Percentiles rank a stretch among this genome's conserved stretches.
Conservation (phyloP, 2,888 invertebrate species). For the Idaea dimidiata region DNA sequence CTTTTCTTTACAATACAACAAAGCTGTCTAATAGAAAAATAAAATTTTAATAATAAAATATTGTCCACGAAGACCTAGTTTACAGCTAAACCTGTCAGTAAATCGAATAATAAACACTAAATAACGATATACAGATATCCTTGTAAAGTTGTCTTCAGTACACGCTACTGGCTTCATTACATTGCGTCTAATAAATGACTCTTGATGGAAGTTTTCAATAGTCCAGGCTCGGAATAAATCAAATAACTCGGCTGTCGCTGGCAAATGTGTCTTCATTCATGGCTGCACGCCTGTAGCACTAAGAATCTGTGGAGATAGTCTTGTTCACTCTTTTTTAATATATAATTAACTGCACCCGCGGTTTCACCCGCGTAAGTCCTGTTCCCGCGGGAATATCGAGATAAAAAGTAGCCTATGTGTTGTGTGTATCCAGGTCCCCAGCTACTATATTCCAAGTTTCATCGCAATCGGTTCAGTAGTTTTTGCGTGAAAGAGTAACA, state of each 20-base stretch:
- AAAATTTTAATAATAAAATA: too few species aligned
- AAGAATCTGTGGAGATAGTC: conserved; percentile 45
- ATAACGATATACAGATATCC: conserved; percentile 37
- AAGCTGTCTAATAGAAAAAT: too few species aligned
- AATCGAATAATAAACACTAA: conserved; percentile 31
- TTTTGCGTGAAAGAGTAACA: too few species aligned
- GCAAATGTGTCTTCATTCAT: conserved; percentile 80
- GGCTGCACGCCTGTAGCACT: conserved; percentile 49
- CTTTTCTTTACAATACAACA: too few species aligned
- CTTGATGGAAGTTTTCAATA: conserved; percentile 67
- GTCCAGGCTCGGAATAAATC: conserved; percentile 67
- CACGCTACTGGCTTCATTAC: conserved; percentile 51
- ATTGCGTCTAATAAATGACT: conserved; percentile 52
- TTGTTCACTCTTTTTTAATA: neutral
- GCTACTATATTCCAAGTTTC: too few species aligned
- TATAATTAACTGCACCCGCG: too few species aligned
- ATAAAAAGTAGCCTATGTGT: too few species aligned
- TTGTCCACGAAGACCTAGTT: neutral
- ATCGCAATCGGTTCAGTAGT: too few species aligned
- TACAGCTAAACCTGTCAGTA: neutral
- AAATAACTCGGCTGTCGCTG: conserved; percentile 73
- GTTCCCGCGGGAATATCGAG: too few species aligned
- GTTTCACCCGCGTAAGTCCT: too few species aligned
- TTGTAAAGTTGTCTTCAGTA: conserved; percentile 35
- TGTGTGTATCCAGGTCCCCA: too few species aligned